Evolutionary conservation across 35 echinoderm and acorn worm species (phyloP), one percentile per base, ranked within the genome.

Genomic region (Anneissia japonica): DNA sequence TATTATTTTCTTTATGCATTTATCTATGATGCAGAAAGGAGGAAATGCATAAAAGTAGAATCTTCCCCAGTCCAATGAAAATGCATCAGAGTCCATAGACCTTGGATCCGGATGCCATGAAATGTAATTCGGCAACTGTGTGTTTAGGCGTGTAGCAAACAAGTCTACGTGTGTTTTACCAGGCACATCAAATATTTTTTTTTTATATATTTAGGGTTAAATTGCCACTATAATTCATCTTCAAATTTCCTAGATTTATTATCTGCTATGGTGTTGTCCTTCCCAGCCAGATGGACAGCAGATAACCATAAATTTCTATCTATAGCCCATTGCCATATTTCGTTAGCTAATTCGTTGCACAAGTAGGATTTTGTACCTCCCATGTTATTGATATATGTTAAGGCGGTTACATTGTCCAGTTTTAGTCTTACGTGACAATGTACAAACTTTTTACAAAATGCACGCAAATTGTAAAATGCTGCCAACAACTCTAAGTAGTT

Each of bases 331-430:
- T 34, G 34, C 77, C 77, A 79, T 21, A 79, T 79, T 79, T 19
- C 14, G 16, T 79, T 79, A 12, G 77, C 77, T 9, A 79, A 34
- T 34, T 79, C 77, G 21, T 79, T 79, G 35, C 77, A 79, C 11
- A 19, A 19, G 4, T 34, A 11, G 16, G 77, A 79, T 21, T 31
- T 79, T 36, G 38, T 30, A 39, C 77, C 77, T 37, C 36, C 79
- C 79, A 81, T 81, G 9, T 81, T 37, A 26, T 81, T 81, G 30
- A 81, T 40, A 39, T 79, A 92, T 10, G 84, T 31, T 75, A 92
- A 56, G 73, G 90, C 90, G 88, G 84, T 87, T 10, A 78, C 81
- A 80, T 90, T 90, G 80, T 84, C 88, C 30, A 85, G 77, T 35
- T 1, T 0, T n/a, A 90, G 31, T 74, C 55, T 28, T 0, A 89